Conservation (phyloP, 2,888 invertebrate species). For the Steromphala cineraria region DNA sequence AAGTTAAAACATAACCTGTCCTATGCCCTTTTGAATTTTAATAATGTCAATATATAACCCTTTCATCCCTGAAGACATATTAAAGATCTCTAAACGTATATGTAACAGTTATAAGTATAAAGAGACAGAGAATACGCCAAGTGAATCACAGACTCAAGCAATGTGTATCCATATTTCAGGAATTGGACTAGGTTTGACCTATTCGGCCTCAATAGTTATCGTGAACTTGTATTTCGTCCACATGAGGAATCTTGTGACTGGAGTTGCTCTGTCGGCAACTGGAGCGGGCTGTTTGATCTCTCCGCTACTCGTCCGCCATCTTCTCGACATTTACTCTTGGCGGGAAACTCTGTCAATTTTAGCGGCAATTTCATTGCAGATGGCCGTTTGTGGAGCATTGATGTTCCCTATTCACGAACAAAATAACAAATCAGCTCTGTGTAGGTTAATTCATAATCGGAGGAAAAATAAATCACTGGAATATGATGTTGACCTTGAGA, state of each 20-base stretch:
- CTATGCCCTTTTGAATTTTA: no score
- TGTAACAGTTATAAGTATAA: no score
- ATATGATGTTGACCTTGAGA: no score
- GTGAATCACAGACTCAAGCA: no score
- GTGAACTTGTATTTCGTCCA: conserved; percentile 33
- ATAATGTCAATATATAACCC: no score
- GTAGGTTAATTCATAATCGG: no score
- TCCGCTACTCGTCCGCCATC: conserved; percentile 7
- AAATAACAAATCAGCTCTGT: neutral
- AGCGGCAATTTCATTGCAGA: conserved; percentile 5
- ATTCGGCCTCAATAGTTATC: conserved; percentile 33
- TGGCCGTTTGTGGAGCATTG: neutral
- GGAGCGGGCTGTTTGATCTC: conserved; percentile 22
- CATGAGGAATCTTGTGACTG: conserved; percentile 28
- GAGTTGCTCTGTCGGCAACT: conserved; percentile 25
- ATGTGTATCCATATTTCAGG: conserved; percentile 20
- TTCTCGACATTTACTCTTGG: conserved; percentile 8
- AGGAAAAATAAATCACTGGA: no score
- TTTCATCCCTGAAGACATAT: no score
- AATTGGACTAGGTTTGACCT: conserved; percentile 31
- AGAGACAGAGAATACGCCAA: no score
- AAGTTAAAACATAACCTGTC: no score
- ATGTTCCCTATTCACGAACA: conserved; percentile 19
- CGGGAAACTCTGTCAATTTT: conserved; percentile 1
- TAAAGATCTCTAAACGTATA: no score